Conservation (phyloP, 2,113 vertebrate genomes). For the Nyctibius bracteatus region DNA sequence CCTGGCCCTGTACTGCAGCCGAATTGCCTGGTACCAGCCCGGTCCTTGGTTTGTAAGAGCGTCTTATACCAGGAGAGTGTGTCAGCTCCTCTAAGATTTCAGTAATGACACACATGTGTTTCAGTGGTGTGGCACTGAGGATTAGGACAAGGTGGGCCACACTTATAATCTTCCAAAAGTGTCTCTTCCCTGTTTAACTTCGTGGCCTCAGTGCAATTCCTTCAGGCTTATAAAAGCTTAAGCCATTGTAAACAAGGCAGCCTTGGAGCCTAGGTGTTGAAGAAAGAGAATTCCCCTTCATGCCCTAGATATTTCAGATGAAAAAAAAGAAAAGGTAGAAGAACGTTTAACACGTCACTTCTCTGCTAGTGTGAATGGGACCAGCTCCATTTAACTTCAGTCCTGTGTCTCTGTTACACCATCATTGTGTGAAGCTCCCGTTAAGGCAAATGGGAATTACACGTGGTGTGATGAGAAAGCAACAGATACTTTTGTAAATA, state of each 20-base stretch:
- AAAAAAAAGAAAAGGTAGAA: accelerated
- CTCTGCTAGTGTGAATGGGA: not conserved
- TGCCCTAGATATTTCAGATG: not conserved
- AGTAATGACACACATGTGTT: not conserved
- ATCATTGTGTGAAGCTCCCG: not conserved
- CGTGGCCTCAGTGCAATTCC: not conserved
- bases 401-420: not conserved
- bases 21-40: not conserved
- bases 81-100: not conserved
- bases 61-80: not conserved
- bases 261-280: not conserved
- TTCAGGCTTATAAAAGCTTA: not conserved
- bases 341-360: not conserved
- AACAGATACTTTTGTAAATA: constrained; percentile 1
- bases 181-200: not conserved
- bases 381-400: not conserved
- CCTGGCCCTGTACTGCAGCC: not conserved
- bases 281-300: not conserved
- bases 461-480: not conserved
- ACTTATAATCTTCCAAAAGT: not conserved
- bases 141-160: not conserved
- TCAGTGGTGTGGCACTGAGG: not conserved
- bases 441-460: not conserved
- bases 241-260: not conserved
- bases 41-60: not conserved